These are phyloP conservation scores for Procambarus virginalis DNA, from an alignment of 1,140 invertebrate species.

Conservation along the genomic window DNA sequence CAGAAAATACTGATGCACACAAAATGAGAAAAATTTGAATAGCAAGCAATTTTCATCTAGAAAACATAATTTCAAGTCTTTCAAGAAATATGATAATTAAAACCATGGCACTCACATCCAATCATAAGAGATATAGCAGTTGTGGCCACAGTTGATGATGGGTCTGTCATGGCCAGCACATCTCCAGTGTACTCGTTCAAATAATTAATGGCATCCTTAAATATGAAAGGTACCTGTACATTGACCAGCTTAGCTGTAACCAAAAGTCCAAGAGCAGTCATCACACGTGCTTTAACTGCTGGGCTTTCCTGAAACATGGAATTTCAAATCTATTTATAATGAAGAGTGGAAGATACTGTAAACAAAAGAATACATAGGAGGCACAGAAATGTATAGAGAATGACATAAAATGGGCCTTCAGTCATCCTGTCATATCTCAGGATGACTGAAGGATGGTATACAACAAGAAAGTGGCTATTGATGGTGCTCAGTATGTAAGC, in stretches of 20 bases:
- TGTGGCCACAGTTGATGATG: slow-evolving; percentile 74
- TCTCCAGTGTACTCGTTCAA: slow-evolving; percentile 81
- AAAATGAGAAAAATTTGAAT: too few species aligned
- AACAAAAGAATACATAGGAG: too few species aligned
- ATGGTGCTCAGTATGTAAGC: too few species aligned
- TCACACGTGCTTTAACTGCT: slow-evolving; percentile 86
- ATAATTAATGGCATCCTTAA: slow-evolving; percentile 94
- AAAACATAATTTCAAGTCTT: too few species aligned
- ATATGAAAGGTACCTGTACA: slow-evolving; percentile 96
- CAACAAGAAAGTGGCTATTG: too few species aligned
- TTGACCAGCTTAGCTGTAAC: slow-evolving; percentile 91
- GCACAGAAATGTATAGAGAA: too few species aligned
- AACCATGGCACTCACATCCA: slow-evolving; percentile 86
- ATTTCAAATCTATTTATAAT: neutral
- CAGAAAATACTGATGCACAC: too few species aligned
- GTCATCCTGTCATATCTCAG: too few species aligned
- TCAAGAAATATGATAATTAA: neutral
- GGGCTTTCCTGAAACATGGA: slow-evolving; percentile 81
- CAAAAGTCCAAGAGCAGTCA: slow-evolving; percentile 86
- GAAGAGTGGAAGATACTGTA: too few species aligned
- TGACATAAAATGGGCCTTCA: too few species aligned
- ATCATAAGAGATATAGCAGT: slow-evolving; percentile 86
- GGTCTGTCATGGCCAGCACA: slow-evolving; percentile 73
- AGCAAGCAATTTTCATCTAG: too few species aligned
- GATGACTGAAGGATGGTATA: too few species aligned